A percentile compares a stretch with the other conserved stretches of the same genome.
Evolutionary conservation across 2,888 invertebrate species (phyloP).

Genomic region (Drosophila helvetica): DNA sequence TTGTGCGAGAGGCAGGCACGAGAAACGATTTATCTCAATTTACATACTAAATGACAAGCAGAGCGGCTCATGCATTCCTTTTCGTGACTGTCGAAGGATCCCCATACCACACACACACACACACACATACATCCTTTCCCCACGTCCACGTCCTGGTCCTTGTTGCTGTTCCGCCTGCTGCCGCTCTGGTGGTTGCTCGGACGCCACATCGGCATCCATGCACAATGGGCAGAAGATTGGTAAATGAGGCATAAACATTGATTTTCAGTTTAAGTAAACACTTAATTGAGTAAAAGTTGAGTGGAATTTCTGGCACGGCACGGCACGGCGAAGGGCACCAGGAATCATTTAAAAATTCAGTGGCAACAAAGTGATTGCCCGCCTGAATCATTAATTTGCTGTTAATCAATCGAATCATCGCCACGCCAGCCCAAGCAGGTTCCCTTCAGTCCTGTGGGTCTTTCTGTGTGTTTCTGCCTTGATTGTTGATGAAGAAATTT

Average conservation of each 20-base stretch:
- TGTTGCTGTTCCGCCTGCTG: conserved; percentile 9
- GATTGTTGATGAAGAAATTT: not conserved
- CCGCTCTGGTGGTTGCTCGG: conserved; percentile 10
- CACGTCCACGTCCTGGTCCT: conserved; percentile 35
- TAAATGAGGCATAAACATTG: conserved; percentile 62
- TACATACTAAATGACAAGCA: conserved; percentile 79
- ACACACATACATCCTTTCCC: conserved; percentile 11
- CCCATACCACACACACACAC: conserved; percentile 22
- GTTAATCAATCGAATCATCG: conserved; percentile 38
- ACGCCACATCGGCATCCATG: conserved; percentile 22
- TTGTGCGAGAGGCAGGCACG: conserved; percentile 61
- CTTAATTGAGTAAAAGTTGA: conserved; percentile 59
- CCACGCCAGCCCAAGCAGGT: conserved; percentile 2
- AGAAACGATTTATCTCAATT: conserved; percentile 79
- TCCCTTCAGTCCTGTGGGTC: not conserved
- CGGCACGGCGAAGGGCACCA: conserved; percentile 4
- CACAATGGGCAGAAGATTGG: conserved; percentile 55
- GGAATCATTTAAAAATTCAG: conserved; percentile 44
- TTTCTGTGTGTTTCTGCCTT: not conserved
- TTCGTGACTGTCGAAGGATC: conserved; percentile 41
- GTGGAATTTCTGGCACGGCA: conserved; percentile 25
- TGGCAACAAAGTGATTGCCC: conserved; percentile 37
- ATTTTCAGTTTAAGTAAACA: conserved; percentile 69
- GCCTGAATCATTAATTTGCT: conserved; percentile 35
- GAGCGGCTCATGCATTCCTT: conserved; percentile 68